These are phyloP conservation scores for Thymelicus lineola DNA, from an alignment of 2,888 invertebrate genomes.

Conservation along the genomic window DNA sequence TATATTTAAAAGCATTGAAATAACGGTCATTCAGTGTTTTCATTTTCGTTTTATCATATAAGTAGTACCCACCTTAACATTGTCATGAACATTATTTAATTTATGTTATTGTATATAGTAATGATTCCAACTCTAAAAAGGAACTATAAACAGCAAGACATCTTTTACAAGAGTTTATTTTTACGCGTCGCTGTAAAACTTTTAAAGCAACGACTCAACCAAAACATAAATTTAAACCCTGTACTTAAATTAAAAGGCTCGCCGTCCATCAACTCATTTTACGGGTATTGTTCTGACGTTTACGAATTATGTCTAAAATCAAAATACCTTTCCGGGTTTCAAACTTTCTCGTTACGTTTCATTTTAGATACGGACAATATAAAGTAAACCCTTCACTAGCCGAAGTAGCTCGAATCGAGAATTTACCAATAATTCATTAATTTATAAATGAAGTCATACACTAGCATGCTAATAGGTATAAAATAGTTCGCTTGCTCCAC, in stretches of 20 bases:
- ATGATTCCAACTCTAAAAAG: not conserved
- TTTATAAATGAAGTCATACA: too few relatives aligned
- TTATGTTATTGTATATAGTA: too few relatives aligned
- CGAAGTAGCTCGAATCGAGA: too few relatives aligned
- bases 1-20: too few relatives aligned
- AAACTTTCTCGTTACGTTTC: not conserved
- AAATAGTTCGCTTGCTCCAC: too few relatives aligned
- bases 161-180: not conserved
- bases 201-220: not conserved
- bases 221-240: conserved; percentile 2
- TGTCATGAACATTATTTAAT: too few relatives aligned
- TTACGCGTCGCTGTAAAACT: conserved; percentile 2
- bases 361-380: not conserved
- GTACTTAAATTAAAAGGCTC: not conserved
- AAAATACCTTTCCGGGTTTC: conserved; percentile 7
- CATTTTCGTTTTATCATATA: too few relatives aligned
- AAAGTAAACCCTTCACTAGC: too few relatives aligned
- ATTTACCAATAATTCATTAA: too few relatives aligned
- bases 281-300: conserved; percentile 4
- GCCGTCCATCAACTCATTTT: not conserved
- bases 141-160: not conserved
- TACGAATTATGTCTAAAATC: not conserved
- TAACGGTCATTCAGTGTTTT: too few relatives aligned
- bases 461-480: too few relatives aligned
- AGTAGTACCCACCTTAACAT: too few relatives aligned